phyloP scores from a whole-genome alignment of 2,113 vertebrate genomes.

The Erinaceus europaeus region DNA sequence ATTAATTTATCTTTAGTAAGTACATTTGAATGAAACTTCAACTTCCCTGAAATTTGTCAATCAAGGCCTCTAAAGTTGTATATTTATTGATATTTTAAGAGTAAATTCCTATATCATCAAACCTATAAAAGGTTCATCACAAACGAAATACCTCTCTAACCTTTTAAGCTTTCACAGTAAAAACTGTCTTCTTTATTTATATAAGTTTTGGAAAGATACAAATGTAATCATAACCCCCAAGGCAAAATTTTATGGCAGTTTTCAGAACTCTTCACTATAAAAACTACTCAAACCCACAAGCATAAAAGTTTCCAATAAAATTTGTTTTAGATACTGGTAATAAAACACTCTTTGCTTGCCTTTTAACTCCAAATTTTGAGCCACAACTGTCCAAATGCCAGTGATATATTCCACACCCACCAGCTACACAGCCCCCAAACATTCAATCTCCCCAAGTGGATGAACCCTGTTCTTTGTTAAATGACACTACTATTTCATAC shows the following conservation, averaged over 20 bases:
- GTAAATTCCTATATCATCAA: constrained; percentile 82
- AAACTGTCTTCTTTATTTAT: constrained; percentile 88
- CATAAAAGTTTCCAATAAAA: constrained; percentile 87
- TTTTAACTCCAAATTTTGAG: constrained; percentile 60
- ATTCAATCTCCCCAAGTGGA: constrained; percentile 4
- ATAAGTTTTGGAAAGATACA: constrained; percentile 85
- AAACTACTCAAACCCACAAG: constrained; percentile 82
- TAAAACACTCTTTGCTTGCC: constrained; percentile 78
- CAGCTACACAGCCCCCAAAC: neutral
- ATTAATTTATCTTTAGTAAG: constrained; percentile 46
- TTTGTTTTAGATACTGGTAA: constrained; percentile 80
- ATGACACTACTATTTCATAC: neutral
- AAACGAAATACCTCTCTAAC: constrained; percentile 84
- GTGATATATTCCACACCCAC: constrained; percentile 33
- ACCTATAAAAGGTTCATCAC: constrained; percentile 85
- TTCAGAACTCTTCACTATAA: constrained; percentile 86
- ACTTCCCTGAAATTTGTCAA: constrained; percentile 71
- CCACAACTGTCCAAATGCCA: constrained; percentile 64
- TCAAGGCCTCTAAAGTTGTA: constrained; percentile 76
- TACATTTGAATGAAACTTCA: constrained; percentile 30
- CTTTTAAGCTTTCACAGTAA: constrained; percentile 87
- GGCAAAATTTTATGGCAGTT: constrained; percentile 86
- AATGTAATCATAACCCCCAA: constrained; percentile 86
- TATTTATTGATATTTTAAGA: constrained; percentile 83
- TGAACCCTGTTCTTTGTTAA: neutral